Evolutionary conservation across 2,797 vertebrate genomes (phyloP).

Genomic region (Poeciliopsis infans): DNA sequence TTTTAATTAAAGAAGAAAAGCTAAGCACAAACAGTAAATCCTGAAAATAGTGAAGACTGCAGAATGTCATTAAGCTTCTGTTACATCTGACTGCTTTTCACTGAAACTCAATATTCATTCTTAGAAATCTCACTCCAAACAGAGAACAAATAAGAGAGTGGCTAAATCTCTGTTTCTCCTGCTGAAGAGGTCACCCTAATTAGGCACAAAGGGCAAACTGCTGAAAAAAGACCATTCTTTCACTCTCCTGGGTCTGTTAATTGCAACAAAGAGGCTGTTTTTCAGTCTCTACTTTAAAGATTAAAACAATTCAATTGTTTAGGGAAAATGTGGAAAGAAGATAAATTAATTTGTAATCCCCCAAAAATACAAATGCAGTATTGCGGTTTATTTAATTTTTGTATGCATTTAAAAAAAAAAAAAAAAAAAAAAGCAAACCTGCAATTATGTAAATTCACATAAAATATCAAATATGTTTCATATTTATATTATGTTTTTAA

Average conservation of each 20-base stretch:
- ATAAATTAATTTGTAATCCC: constrained; percentile 61
- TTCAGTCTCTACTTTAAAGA: constrained; percentile 20
- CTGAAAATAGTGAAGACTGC: constrained; percentile 44
- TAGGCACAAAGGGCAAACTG: constrained; percentile 40
- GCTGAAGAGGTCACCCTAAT: constrained; percentile 55
- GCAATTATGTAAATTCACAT: background rate
- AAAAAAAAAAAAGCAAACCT: background rate
- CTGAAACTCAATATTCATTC: constrained; percentile 53
- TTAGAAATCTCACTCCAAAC: constrained; percentile 33
- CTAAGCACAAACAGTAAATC: constrained; percentile 40
- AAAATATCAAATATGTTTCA: background rate
- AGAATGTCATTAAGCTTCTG: constrained; percentile 70
- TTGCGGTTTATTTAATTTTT: background rate
- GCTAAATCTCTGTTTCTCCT: constrained; percentile 29
- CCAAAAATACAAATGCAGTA: constrained; percentile 41
- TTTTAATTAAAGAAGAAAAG: constrained; percentile 60
- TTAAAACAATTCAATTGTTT: constrained; percentile 38
- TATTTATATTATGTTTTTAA: constrained; percentile 7
- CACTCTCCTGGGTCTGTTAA: constrained; percentile 29
- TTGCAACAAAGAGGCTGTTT: constrained; percentile 14
- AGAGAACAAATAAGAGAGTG: constrained; percentile 19
- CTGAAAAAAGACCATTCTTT: constrained; percentile 48
- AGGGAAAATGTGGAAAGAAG: constrained; percentile 43
- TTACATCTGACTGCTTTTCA: constrained; percentile 75
- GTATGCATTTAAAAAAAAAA: too few species aligned